Base-by-base conservation (phyloP, 2,113 vertebrate species). In the Rana temporaria region DNA sequence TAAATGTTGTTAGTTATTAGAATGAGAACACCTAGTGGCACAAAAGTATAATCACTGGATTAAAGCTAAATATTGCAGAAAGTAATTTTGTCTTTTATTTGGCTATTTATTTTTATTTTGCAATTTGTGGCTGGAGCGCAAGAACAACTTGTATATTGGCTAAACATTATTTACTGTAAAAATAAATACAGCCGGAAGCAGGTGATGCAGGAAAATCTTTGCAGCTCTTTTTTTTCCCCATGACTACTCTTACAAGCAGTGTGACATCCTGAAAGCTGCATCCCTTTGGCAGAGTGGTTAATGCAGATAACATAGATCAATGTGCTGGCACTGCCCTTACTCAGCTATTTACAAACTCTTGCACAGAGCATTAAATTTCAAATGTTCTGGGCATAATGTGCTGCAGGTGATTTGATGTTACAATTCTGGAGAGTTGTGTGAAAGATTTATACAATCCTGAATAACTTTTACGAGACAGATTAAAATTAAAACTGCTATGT, bases 401-500 rank as follows among this genome's bases (percentile, higher is more conserved):
- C 22, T 19, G 38, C 22, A 65, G 34, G 17, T 42, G 64, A 78
- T 65, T 55, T 76, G 11, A 76, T 9, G 22, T 76, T 62, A 42
- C n/a, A 8, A 19, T 42, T 24, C 42, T 20, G n/a, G 26, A 79
- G 9, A 57, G 17, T 17, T 57, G 30, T 42, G 52, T 73, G 30
- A 68, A 79, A 19, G 6, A 56, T 38, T 57, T 48, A 34, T 7
- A 52, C 17, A 32, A 32, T 68, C 18, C 20, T 57, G 64, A 79
- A 79, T 79, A 15, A 20, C 14, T 66, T 26, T 56, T 56, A 67
- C 12, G 68, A 32, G 6, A 68, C 69, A 22, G 60, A 55, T 16
- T 67, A 79, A 68, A 67, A 59, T 74, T 34, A 38, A 74, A 38
- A 68, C 19, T 67, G 69, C n/a, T 57, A 22, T 59, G 26, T 69